Base-by-base conservation (phyloP, 2,888 invertebrate genomes). In the Abscondita cerata region DNA sequence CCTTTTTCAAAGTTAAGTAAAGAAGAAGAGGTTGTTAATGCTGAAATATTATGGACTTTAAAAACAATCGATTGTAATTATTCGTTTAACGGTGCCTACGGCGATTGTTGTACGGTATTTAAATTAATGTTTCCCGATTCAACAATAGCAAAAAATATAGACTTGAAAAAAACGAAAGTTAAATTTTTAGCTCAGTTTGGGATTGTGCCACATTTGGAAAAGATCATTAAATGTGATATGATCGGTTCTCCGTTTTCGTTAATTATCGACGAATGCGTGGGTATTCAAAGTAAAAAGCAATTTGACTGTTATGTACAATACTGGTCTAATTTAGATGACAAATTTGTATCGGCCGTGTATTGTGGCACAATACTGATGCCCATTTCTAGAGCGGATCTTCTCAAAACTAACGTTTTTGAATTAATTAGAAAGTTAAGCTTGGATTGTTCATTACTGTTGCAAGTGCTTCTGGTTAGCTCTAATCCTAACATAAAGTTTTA, bases 81-180 rank as follows among this genome's bases (percentile, higher is more conserved):
- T 41, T 50, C 57, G 0, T 57, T 57, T n/a, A 36, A 48, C 13
- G 38, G 48, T 16, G 16, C 33, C 3, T 19, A 18, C 31, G 46
- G 36, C 11, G 46, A 60, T 44, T 61, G 51, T 9, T 33, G 51
- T 3, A 8, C 47, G 1, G 33, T 58, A 16, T 58, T 62, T 41
- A 57, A 62, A 33, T 54, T 57, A n/a, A 62, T 62, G 62, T 62
- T 62, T 53, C 57, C 57, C 0, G 62, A 62, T 48, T 62, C 62
- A 0, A 16, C 18, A 6, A 41, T 62, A 9, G 57, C 53, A 2
- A 62, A 52, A 36, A 48, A 41, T 36, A 16, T 57, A 4, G 53
- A 62, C 15, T 53, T 62, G 8, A 41, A 41, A 5, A 52, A 48
- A 25, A 41, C 41, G 6, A 52, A 53, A 38, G 16, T 53, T 3